phyloP scores from a whole-genome alignment of 2,888 invertebrate genomes.

The Protodeltote pygarga region DNA sequence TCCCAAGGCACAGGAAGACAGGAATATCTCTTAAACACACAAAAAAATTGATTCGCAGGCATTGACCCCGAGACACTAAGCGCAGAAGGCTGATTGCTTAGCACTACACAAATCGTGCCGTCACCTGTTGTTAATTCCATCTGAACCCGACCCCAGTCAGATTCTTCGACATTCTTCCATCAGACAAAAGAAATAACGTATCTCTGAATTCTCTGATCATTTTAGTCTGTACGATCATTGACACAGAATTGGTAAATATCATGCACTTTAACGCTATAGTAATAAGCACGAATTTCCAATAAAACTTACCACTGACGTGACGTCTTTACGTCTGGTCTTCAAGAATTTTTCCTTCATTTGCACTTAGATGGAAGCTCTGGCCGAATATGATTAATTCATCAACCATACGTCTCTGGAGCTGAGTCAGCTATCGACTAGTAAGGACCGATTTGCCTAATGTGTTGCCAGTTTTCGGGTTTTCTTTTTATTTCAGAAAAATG shows the following conservation, averaged over 20 bases:
- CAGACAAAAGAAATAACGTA: slow-evolving; percentile 28
- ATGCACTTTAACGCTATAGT: no score
- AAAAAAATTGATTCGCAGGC: no score
- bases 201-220: slow-evolving; percentile 5
- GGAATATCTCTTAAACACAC: no score
- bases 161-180: slow-evolving; percentile 18
- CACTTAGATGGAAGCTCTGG: slow-evolving; percentile 38
- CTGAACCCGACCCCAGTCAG: not conserved
- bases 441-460: slow-evolving; percentile 42
- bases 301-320: no score
- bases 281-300: no score
- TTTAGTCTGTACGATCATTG: no score
- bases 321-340: slow-evolving; percentile 15
- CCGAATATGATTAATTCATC: slow-evolving; percentile 52
- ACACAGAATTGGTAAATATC: no score
- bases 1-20: no score
- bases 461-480: slow-evolving; percentile 4
- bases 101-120: not conserved
- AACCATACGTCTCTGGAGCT: slow-evolving; percentile 33
- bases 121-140: not conserved
- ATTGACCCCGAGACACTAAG: no score
- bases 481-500: slow-evolving; percentile 29
- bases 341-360: slow-evolving; percentile 40
- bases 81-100: not conserved
- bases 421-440: slow-evolving; percentile 35